These are phyloP conservation scores for Brachionus plicatilis DNA, from an alignment of 1,140 invertebrate species.

Conservation along the genomic window DNA sequence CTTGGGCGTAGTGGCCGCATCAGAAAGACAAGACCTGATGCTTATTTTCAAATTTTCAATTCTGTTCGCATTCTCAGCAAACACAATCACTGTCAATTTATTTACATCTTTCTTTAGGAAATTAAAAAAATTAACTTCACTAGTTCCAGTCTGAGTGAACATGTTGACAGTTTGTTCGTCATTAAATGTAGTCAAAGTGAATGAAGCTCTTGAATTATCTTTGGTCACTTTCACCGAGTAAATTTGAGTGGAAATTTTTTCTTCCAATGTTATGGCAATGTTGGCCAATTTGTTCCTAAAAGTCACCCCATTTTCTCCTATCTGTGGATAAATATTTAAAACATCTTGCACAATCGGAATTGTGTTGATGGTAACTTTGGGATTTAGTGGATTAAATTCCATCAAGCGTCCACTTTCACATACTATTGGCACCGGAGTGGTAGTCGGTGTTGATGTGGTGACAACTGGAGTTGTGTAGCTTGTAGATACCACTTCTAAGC, in stretches of 20 bases:
- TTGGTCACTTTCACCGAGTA: neutral
- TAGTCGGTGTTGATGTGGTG: neutral
- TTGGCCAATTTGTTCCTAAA: neutral
- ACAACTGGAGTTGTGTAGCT: too few species aligned
- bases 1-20: neutral
- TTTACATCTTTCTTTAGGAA: neutral
- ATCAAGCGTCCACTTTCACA: neutral
- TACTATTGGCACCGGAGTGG: neutral
- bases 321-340: neutral
- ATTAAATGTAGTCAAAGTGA: neutral
- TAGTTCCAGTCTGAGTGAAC: neutral
- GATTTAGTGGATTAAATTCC: neutral
- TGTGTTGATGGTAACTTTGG: neutral
- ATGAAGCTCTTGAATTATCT: neutral
- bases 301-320: neutral
- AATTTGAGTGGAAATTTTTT: neutral
- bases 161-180: neutral
- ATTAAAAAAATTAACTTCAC: neutral
- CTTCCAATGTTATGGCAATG: neutral
- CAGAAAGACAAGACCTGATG: neutral
- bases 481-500: neutral
- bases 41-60: neutral
- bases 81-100: neutral
- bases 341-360: neutral
- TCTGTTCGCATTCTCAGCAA: neutral